A percentile compares a stretch with the other conserved stretches of the same genome.
Conservation (phyloP, 2,797 vertebrate genomes). For the Cichlasoma orientale region DNA sequence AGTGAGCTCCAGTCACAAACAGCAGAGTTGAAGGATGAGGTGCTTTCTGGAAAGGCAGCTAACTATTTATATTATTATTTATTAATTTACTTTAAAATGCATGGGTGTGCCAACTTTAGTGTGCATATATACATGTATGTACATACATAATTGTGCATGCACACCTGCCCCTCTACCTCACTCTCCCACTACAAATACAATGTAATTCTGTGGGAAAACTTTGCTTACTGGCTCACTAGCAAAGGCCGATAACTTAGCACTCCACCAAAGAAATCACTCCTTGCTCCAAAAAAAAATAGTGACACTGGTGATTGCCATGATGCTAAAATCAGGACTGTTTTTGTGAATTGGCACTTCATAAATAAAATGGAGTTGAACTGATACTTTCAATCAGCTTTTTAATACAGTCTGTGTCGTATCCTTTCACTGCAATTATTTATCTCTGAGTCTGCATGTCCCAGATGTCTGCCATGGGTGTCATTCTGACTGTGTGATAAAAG, state of each 20-base stretch:
- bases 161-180: no score
- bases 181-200: no score
- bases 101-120: no score
- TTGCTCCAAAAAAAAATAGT: background rate
- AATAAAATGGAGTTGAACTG: no score
- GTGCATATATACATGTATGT: no score
- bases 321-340: background rate
- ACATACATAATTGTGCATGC: no score
- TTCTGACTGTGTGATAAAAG: background rate
- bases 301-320: background rate
- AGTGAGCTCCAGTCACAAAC: no score
- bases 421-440: no score
- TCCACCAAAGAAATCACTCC: background rate
- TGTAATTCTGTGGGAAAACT: background rate
- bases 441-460: no score
- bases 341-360: background rate
- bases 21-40: no score
- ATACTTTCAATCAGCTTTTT: no score
- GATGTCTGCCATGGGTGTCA: background rate
- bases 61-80: background rate
- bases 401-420: no score
- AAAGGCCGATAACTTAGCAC: background rate
- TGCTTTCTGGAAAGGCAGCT: background rate
- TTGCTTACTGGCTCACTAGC: fast-evolving
- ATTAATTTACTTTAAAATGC: background rate